These are phyloP conservation scores for Lynx canadensis DNA, from an alignment of 2,113 vertebrate genomes.

Conservation along the genomic window DNA sequence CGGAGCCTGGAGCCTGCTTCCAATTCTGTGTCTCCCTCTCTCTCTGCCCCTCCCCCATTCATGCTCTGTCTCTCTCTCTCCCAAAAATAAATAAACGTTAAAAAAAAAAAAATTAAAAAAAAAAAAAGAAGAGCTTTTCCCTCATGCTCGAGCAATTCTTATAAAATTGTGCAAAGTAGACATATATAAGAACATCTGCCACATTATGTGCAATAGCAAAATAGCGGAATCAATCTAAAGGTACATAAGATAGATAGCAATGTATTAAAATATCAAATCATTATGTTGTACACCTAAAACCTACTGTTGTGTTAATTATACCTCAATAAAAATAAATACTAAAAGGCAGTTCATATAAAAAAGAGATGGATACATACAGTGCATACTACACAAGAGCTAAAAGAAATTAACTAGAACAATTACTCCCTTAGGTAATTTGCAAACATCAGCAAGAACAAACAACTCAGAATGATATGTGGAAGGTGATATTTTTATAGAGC, in stretches of 20 bases:
- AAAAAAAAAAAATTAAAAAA: too few relatives aligned
- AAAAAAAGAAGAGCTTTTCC: background rate
- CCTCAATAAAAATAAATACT: background rate
- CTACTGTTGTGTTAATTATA: background rate
- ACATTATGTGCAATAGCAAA: background rate
- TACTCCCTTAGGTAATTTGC: background rate
- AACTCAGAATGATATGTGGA: background rate
- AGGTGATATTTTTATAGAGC: background rate
- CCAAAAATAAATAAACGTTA: too few relatives aligned
- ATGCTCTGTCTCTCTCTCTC: too few relatives aligned
- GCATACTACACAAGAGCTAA: background rate
- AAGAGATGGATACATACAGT: background rate
- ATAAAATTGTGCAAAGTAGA: background rate
- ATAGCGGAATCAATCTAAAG: background rate
- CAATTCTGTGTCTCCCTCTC: too few relatives aligned
- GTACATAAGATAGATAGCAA: background rate
- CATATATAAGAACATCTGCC: background rate
- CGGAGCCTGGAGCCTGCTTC: too few relatives aligned
- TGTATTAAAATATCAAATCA: background rate
- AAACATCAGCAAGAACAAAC: background rate
- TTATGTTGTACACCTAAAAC: background rate
- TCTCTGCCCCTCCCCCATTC: too few relatives aligned
- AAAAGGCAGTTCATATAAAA: background rate
- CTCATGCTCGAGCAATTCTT: background rate
- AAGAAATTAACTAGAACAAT: background rate